Conservation (phyloP, 2,113 vertebrate genomes). For the Colossoma macropomum region DNA sequence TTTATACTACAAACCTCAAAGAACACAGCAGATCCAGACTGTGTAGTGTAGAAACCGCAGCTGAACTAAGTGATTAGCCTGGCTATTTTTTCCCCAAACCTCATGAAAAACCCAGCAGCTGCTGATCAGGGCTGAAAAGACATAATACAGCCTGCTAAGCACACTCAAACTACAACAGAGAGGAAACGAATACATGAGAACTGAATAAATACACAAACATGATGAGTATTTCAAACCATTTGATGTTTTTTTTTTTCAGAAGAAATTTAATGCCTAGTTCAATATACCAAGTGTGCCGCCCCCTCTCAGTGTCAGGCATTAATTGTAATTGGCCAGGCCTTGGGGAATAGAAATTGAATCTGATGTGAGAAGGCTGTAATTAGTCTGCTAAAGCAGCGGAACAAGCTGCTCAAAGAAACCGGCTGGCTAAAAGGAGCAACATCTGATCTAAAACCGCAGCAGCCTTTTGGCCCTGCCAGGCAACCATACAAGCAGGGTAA, state of each 20-base stretch:
- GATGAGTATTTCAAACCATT: neutral
- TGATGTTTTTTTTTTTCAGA: neutral
- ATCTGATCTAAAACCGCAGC: neutral
- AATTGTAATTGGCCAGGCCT: slow-evolving; percentile 5
- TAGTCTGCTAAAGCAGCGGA: neutral
- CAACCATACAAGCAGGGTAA: neutral
- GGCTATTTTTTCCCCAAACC: neutral
- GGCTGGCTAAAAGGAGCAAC: neutral
- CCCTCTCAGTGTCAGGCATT: neutral
- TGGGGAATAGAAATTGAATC: neutral
- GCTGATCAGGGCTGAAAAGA: neutral
- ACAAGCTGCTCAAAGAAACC: neutral
- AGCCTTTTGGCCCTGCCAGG: neutral
- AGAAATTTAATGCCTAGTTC: neutral
- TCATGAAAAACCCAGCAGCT: neutral
- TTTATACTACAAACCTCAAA: neutral
- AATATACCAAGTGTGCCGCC: neutral
- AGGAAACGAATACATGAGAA: neutral
- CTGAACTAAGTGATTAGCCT: neutral
- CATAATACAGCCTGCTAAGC: no score
- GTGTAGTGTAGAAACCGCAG: neutral
- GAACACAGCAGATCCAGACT: no score
- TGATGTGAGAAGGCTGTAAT: slow-evolving; percentile 7
- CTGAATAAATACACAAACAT: neutral
- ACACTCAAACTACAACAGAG: neutral